Conservation (phyloP, 2,113 vertebrate species). For the Xenus cinereus region DNA sequence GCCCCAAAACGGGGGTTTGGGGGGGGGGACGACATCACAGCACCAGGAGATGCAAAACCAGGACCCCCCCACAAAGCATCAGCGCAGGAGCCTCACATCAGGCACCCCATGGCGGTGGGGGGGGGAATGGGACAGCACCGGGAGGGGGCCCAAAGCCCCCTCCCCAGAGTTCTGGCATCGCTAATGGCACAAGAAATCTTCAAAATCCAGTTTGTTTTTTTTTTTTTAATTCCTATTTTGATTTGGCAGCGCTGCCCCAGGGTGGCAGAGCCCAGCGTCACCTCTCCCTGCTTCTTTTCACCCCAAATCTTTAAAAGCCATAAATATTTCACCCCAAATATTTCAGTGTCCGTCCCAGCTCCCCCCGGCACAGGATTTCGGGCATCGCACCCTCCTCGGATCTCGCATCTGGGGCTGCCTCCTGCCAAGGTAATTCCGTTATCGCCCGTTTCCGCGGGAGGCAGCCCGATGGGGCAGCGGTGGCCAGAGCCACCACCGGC, state of each 20-base stretch:
- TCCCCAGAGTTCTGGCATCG: no score
- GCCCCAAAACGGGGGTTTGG: no score
- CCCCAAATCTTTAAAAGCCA: no score
- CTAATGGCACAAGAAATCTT: not conserved
- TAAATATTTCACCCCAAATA: not conserved
- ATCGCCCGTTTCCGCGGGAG: not conserved
- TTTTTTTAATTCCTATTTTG: not conserved
- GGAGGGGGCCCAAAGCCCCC: rapidly evolving
- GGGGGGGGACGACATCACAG: not conserved
- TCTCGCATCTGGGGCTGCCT: not conserved
- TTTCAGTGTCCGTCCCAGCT: not conserved
- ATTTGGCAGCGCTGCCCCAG: rapidly evolving
- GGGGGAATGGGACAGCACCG: no score
- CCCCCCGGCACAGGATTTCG: not conserved
- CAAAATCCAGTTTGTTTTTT: not conserved
- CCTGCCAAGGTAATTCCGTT: rapidly evolving
- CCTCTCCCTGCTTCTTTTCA: not conserved
- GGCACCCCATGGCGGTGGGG: not conserved
- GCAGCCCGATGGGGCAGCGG: not conserved
- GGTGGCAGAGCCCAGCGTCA: not conserved
- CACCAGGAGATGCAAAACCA: rapidly evolving
- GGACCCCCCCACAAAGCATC: not conserved
- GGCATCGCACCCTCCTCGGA: no score
- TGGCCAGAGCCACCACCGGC: not conserved
- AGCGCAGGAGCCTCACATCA: rapidly evolving